A percentile compares a stretch with the other conserved stretches of the same genome.
These are phyloP conservation scores for Branchellion lobata DNA, from an alignment of 2,888 invertebrate species.

Conservation along the genomic window DNA sequence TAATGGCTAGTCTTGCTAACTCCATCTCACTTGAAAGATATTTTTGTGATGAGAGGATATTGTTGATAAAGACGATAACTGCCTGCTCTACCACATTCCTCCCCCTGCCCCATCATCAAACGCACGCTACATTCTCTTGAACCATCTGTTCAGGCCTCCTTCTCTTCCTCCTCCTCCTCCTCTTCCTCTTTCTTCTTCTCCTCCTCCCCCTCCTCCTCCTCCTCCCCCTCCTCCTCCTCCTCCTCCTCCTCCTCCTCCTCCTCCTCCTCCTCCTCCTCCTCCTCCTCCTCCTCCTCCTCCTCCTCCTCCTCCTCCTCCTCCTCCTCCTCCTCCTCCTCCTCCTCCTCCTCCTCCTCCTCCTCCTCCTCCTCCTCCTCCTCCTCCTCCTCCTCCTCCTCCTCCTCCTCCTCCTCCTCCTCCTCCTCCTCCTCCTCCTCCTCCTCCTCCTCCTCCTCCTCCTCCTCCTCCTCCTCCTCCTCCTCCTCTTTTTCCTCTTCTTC, in stretches of 20 bases:
- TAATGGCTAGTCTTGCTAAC: too few relatives aligned
- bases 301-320: background rate
- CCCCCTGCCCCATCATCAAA: too few relatives aligned
- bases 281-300: background rate
- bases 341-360: background rate
- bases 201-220: background rate
- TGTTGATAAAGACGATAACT: too few relatives aligned
- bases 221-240: background rate
- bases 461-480: background rate
- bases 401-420: background rate
- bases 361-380: constrained; percentile 1
- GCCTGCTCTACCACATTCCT: too few relatives aligned
- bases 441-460: background rate
- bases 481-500: background rate
- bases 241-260: background rate
- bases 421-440: background rate
- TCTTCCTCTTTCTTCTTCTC: background rate
- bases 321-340: constrained; percentile 14
- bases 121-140: too few relatives aligned
- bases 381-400: background rate
- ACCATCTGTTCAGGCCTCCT: background rate
- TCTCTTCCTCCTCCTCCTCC: background rate
- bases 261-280: background rate
- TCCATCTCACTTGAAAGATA: too few relatives aligned
- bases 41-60: too few relatives aligned